Percentiles rank a stretch among this genome's conserved stretches.
phyloP scores from a whole-genome alignment of 2,888 invertebrate species.

The Leptopilina drosophilae region DNA sequence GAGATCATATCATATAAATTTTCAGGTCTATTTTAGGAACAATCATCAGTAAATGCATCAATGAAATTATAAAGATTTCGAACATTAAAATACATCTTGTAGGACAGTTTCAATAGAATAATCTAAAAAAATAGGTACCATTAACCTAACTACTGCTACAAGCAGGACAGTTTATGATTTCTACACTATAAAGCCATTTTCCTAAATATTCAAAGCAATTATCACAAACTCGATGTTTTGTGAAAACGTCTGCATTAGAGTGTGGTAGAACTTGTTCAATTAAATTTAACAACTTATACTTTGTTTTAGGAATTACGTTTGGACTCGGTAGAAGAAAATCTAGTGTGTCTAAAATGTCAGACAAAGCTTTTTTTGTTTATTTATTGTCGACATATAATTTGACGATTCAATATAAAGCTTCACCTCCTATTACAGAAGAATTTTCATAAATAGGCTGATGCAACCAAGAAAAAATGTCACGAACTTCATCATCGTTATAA shows the following conservation, averaged over 20 bases:
- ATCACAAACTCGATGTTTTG: constrained; percentile 16
- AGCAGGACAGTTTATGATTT: neutral
- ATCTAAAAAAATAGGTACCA: too few relatives aligned
- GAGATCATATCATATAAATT: too few relatives aligned
- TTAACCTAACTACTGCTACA: too few relatives aligned
- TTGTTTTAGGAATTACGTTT: neutral
- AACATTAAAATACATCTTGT: too few relatives aligned
- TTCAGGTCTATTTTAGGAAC: too few relatives aligned
- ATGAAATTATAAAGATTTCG: too few relatives aligned
- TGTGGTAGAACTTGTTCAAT: neutral
- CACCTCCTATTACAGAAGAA: neutral
- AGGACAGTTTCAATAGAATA: too few relatives aligned
- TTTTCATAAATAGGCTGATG: constrained; percentile 11
- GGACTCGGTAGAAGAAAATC: constrained; percentile 1
- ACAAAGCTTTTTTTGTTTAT: neutral
- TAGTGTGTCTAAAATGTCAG: neutral
- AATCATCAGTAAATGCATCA: too few relatives aligned
- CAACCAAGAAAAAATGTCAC: neutral
- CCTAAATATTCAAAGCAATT: constrained; percentile 12
- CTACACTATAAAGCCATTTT: neutral
- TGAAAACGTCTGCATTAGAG: neutral
- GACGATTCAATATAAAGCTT: constrained; percentile 4
- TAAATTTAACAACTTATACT: constrained; percentile 3
- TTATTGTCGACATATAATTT: neutral
- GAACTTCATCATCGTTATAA: neutral